A percentile compares a stretch with the other conserved stretches of the same genome.
Conservation (phyloP, 2,888 invertebrate genomes). For the Drosophila parthenogenetica region DNA sequence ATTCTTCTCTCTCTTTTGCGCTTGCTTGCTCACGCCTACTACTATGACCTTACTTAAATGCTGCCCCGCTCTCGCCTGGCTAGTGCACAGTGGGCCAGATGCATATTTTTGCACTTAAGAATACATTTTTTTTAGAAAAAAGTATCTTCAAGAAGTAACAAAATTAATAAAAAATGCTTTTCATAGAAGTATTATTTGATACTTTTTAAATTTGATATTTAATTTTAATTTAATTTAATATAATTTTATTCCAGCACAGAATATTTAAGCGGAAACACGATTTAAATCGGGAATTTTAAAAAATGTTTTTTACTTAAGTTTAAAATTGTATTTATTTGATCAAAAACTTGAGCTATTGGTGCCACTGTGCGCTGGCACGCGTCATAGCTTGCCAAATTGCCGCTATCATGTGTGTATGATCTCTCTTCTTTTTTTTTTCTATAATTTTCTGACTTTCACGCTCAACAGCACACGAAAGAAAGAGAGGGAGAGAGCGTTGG, state of each 20-base stretch:
- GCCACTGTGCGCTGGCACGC: slow-evolving; percentile 47
- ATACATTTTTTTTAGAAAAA: too few species aligned
- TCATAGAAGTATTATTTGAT: too few species aligned
- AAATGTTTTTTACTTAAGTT: too few species aligned
- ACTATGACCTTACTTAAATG: slow-evolving; percentile 55
- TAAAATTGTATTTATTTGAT: too few species aligned
- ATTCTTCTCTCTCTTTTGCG: neutral
- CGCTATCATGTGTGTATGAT: slow-evolving; percentile 83
- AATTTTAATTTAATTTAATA: too few species aligned
- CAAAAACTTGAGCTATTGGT: neutral
- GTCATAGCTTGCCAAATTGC: slow-evolving; percentile 82
- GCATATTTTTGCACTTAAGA: neutral
- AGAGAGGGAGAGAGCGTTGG: slow-evolving; percentile 6
- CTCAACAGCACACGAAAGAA: slow-evolving; percentile 69
- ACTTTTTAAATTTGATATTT: too few species aligned
- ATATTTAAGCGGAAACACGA: too few species aligned
- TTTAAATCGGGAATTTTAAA: too few species aligned
- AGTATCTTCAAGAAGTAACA: too few species aligned
- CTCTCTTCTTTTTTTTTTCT: slow-evolving; percentile 60
- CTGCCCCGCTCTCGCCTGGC: slow-evolving; percentile 28
- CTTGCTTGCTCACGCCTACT: slow-evolving; percentile 60
- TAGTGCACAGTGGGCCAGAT: neutral
- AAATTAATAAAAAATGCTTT: too few species aligned
- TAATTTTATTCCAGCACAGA: too few species aligned
- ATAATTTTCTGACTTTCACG: slow-evolving; percentile 85